Conservation (phyloP, 2,113 vertebrate genomes). For the Rhagologus leucostigma region DNA sequence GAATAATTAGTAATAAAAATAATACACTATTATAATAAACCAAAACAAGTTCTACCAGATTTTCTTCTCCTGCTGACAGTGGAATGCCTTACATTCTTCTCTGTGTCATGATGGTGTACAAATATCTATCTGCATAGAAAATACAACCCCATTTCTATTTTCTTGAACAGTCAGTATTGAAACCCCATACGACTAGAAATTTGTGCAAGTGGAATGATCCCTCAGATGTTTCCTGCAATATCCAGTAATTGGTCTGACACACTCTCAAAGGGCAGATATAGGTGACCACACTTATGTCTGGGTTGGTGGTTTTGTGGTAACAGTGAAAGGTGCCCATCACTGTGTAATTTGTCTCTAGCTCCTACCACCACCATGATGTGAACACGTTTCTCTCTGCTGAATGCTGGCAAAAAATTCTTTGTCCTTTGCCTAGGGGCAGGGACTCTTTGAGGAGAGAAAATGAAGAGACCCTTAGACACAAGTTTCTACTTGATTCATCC, state of each 20-base stretch:
- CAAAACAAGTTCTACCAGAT: background rate
- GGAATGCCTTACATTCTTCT: background rate
- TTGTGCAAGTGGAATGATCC: background rate
- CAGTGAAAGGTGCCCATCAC: background rate
- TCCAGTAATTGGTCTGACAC: background rate
- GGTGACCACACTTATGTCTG: background rate
- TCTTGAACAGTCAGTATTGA: background rate
- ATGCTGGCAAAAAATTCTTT: background rate
- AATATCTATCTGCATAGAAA: background rate
- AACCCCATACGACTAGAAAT: background rate
- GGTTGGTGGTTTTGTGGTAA: background rate
- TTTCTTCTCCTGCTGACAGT: background rate
- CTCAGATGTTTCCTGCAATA: background rate
- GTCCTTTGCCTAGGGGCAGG: background rate
- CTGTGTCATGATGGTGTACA: background rate
- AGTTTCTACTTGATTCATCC: background rate
- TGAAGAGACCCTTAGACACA: background rate
- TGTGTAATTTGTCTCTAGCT: background rate
- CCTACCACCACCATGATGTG: background rate
- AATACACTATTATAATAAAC: conserved; percentile 9
- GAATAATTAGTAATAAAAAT: conserved; percentile 41
- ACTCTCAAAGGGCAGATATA: background rate
- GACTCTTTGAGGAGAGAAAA: background rate
- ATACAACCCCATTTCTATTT: background rate
- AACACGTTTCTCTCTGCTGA: background rate